Conservation (phyloP, 2,113 vertebrate genomes). For the Anolis carolinensis region DNA sequence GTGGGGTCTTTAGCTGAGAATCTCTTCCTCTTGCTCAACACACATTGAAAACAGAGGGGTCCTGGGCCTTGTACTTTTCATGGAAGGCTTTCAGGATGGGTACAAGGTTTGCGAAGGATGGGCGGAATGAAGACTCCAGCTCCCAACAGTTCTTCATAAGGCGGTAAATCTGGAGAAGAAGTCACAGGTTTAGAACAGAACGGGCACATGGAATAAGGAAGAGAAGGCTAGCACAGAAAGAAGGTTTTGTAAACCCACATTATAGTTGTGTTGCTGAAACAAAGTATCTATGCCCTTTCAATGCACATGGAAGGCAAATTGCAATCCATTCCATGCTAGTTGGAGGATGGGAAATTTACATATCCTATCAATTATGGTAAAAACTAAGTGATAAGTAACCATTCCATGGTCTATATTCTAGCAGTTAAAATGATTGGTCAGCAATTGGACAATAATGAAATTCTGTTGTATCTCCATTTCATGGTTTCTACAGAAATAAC, state of each 20-base stretch:
- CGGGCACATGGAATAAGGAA: neutral
- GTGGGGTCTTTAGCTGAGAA: neutral
- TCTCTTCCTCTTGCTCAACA: constrained; percentile 50
- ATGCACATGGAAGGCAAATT: neutral
- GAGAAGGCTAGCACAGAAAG: neutral
- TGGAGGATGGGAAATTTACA: neutral
- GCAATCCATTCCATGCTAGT: neutral
- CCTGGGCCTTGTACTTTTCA: constrained; percentile 64
- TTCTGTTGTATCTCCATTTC: neutral
- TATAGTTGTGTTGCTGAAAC: neutral
- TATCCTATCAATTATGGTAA: neutral
- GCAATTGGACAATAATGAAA: too few relatives aligned
- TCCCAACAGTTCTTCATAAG: constrained; percentile 89
- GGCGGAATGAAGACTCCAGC: constrained; percentile 76
- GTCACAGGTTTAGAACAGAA: neutral
- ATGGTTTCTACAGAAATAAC: too few relatives aligned
- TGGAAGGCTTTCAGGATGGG: constrained; percentile 71
- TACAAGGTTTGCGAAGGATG: constrained; percentile 79
- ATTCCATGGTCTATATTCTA: neutral
- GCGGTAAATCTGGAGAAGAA: constrained; percentile 68
- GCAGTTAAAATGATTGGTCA: neutral
- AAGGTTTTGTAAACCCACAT: too few relatives aligned
- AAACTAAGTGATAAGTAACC: neutral
- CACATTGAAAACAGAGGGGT: constrained; percentile 68
- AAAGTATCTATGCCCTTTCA: neutral